Base-by-base conservation (phyloP, 2,797 vertebrate species). In the Sorex maritimensis region DNA sequence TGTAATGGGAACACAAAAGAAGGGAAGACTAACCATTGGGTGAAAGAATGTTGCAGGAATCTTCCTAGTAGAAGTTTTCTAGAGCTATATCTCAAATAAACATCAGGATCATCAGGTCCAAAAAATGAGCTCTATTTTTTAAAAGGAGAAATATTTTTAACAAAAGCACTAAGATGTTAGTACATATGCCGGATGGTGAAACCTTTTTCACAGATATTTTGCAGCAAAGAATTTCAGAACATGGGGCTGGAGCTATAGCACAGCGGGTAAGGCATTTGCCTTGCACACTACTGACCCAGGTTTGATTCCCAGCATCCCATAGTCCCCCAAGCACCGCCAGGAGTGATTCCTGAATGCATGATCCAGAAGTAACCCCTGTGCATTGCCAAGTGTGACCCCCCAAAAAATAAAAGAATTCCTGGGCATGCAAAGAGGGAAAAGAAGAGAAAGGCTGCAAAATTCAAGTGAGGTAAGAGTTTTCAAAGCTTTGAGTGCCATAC, bases 391-490 rank as follows among this genome's bases (percentile, higher is more conserved):
- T 34, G 34, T 34, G 34, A 34, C 34, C 34, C 34, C 34, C 34
- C 34, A 34, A 34, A 34, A 34, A 34, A 34, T 34, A 34, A 34
- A 34, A 34, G 34, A 34, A 34, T 34, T 34, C 34, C 34, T 34
- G 34, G 7, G 1, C 67, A 10, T 8, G 19, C 1, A 7, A 13
- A 67, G 28, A 30, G 26, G 6, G 5, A 6, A 38, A 41, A 46
- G 19, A 71, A 9, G 4, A 55, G 69, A 17, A 2, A 72, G 24
- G 1, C 55, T 80, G 49, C 10, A 81, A 68, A 55, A 77, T 3
- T 38, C 14, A 13, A n/a, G 5, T 75, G n/a, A 91, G 19, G 9
- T 73, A 19, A 89, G 41, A 61, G 55, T 93, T 92, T 69, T n/a
- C 1, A 74, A 82, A 80, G 12, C 4, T 14, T 81, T 73, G 58